Evolutionary conservation across 2,113 vertebrate species (phyloP).

Genomic region (Onychostoma macrolepis): DNA sequence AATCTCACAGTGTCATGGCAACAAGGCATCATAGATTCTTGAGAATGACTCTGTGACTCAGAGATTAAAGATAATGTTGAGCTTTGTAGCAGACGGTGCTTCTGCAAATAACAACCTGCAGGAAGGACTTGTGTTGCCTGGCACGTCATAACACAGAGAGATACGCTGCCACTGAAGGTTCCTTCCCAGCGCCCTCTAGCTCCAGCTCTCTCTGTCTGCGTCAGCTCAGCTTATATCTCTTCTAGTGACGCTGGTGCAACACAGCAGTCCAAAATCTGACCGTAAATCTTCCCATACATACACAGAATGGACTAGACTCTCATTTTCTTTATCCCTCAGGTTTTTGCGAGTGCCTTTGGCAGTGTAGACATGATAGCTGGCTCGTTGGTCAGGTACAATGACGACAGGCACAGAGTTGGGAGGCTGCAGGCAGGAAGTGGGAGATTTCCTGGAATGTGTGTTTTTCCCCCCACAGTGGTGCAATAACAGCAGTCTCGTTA

Average conservation of each 20-base stretch:
- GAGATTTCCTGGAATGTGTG: constrained; percentile 84
- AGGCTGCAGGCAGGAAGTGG: constrained; percentile 77
- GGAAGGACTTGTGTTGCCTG: neutral
- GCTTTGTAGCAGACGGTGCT: neutral
- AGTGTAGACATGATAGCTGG: neutral
- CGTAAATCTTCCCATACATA: constrained; percentile 14
- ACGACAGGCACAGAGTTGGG: constrained; percentile 65
- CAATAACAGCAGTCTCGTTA: constrained; percentile 75
- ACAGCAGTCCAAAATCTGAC: neutral
- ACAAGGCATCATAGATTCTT: neutral
- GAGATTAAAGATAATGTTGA: neutral
- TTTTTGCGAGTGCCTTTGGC: neutral
- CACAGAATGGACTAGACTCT: neutral
- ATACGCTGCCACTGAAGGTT: neutral
- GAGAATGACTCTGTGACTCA: neutral
- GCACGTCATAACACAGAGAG: neutral
- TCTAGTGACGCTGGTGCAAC: neutral
- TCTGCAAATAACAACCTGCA: neutral
- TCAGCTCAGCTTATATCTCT: constrained; percentile 31
- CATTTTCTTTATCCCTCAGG: neutral
- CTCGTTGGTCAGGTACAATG: constrained; percentile 67
- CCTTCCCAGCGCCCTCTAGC: constrained; percentile 30
- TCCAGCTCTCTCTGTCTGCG: constrained; percentile 2
- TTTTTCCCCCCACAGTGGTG: constrained; percentile 73
- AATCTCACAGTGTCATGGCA: neutral